Evolutionary conservation across 2,797 vertebrate species (phyloP), one percentile per base, ranked within the genome.

Genomic region (Danio tinwini): DNA sequence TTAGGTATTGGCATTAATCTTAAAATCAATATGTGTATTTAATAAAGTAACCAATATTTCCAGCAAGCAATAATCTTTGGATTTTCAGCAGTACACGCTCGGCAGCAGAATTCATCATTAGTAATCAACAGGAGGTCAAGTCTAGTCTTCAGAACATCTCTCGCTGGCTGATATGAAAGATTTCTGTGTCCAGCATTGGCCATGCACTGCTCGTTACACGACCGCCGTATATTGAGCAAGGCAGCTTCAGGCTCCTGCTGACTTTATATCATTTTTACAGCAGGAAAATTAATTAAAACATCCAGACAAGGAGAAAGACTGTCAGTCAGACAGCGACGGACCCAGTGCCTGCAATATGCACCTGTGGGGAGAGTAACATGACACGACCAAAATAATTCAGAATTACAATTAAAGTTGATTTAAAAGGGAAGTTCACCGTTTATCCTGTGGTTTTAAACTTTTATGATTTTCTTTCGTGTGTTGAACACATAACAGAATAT

Each of bases 261-360:
- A 58, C 50, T 61, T 52, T 74, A 49, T 71, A 65, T 80, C 50
- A 78, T 21, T 70, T 62, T 52, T 75, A 77, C 65, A 67, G 64
- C 40, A 6, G 65, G 13, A 45, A 73, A 64, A 82, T 64, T 56
- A 55, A 80, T 80, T 81, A 69, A 67, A 82, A 67, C 53, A 53
- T n/a, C 79, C 45, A 29, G 56, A 75, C 64, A 69, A 5, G 12
- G 21, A 52, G 49, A 40, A 37, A 16, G 74, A 74, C 70, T 29
- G 50, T 17, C 58, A 81, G 50, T 16, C n/a, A 64, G 63, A 53
- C 39, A 7, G 9, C 10, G 10, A 56, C 12, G 61, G 40, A 70
- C 47, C 56, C 74, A 56, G 47, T 47, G 19, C 63, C n/a, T 29
- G 45, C 52, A 29, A 10, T 1, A 17, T 52, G 7, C 59, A 55